Percentiles rank a stretch among this genome's conserved stretches.
These are phyloP conservation scores for Adela reaumurella DNA, from an alignment of 2,888 invertebrate species.

Conservation along the genomic window DNA sequence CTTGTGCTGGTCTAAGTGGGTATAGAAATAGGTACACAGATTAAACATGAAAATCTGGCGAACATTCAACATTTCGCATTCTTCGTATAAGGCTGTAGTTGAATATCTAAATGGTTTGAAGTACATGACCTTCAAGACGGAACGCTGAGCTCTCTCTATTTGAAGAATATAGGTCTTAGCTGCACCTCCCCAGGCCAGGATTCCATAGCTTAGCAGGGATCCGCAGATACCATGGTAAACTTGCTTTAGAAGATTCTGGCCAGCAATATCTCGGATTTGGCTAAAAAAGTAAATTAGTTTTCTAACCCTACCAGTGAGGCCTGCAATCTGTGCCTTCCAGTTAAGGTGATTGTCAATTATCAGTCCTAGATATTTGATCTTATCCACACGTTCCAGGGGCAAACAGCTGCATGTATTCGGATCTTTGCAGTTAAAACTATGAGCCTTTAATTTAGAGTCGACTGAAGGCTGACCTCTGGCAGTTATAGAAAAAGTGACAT, in stretches of 20 bases:
- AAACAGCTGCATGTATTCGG: neutral
- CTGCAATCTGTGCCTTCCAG: conserved; percentile 1
- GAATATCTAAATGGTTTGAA: neutral
- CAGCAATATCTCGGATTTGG: neutral
- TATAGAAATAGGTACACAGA: too few species aligned
- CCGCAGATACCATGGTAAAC: neutral
- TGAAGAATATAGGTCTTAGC: neutral
- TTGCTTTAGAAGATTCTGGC: neutral
- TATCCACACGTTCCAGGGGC: neutral
- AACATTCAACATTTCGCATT: neutral
- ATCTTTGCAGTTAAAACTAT: too few species aligned
- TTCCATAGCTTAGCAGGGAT: neutral
- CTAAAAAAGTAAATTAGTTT: conserved; percentile 1
- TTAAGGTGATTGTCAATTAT: neutral
- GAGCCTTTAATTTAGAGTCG: neutral
- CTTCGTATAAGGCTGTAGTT: neutral
- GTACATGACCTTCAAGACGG: neutral
- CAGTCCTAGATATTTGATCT: neutral
- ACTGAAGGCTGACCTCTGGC: neutral
- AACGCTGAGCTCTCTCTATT: neutral
- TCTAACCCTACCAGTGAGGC: neutral
- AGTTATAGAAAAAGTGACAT: neutral
- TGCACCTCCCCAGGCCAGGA: neutral
- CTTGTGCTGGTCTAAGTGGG: too few species aligned
- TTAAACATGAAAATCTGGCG: neutral